Base-by-base conservation (phyloP, 64 coral and sea anemone genomes). In the Orbicella faveolata region DNA sequence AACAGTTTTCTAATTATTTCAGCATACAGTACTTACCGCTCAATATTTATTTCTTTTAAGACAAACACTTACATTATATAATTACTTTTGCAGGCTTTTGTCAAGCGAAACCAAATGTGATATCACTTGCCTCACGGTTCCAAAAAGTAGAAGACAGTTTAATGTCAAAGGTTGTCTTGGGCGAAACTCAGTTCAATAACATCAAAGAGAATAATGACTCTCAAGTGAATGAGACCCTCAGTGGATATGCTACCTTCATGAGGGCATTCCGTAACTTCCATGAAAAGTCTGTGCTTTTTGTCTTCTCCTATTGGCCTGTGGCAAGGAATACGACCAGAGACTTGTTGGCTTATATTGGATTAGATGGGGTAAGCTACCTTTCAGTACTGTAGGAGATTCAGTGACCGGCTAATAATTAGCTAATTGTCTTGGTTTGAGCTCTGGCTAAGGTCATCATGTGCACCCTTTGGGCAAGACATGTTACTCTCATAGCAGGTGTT, bases 171-270 rank as follows among this genome's bases (percentile, higher is more conserved):
- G 36, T 67, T 48, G 61, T 69, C 23, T 72, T 85, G 36, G 62
- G 19, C 10, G 63, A 68, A 53, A 69, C 36, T 26, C 35, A 15
- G 13, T 23, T 65, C n/a, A 20, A 70, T 12, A 62, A 72, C 15
- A 16, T 59, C 15, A 15, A 59, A 16, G 55, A 59, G 15, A 59
- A 59, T 0, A 72, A 72, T 16, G 3, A 7, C 1, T 23, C 65
- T 10, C 15, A 70, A 72, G n/a, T 18, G 3, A 85, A 66, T 3
- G 11, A 25, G 34, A 17, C 55, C 2, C 19, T 36, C 26, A 62
- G 54, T 85, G 36, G 63, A 52, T 85, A 52, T 25, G 64, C 37
- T 26, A 44, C 9, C 9, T 85, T 85, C 34, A 85, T 85, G 82
- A 12, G 21, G 39, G 11, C 63, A 2, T 85, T 85, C 52, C 82